phyloP scores from a whole-genome alignment of 2,888 invertebrate genomes.

The Eupithecia centaureata region DNA sequence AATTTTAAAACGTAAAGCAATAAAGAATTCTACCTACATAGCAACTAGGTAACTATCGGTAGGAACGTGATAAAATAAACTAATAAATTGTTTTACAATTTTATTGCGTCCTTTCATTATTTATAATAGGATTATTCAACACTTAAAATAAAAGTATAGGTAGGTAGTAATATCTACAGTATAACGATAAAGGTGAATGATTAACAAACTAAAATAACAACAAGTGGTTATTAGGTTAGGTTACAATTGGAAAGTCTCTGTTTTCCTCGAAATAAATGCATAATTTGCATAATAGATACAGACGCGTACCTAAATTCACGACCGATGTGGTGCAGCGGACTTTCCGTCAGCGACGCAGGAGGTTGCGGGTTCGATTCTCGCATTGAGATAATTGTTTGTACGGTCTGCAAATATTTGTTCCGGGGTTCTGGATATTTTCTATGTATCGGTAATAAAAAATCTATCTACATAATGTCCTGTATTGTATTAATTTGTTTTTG shows the following conservation, averaged over 20 bases:
- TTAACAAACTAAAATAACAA: constrained; percentile 35
- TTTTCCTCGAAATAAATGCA: constrained; percentile 20
- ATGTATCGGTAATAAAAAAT: too few relatives aligned
- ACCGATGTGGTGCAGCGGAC: too few relatives aligned
- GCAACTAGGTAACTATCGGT: not conserved
- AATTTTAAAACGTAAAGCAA: not conserved
- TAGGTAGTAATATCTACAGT: constrained; percentile 31
- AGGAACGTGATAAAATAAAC: constrained; percentile 24
- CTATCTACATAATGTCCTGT: too few relatives aligned
- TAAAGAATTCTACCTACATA: not conserved
- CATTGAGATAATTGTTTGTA: too few relatives aligned
- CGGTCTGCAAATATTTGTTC: too few relatives aligned
- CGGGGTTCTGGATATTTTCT: too few relatives aligned
- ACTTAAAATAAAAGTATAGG: constrained; percentile 38
- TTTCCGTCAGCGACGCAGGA: too few relatives aligned
- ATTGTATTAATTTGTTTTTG: too few relatives aligned
- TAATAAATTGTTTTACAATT: constrained; percentile 40
- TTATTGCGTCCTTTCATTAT: constrained; percentile 44
- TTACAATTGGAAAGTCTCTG: too few relatives aligned
- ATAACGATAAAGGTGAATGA: constrained; percentile 33
- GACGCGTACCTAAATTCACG: too few relatives aligned
- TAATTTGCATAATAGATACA: not conserved
- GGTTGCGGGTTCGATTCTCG: too few relatives aligned
- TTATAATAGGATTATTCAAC: constrained; percentile 43
- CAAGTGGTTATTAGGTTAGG: constrained; percentile 13